Evolutionary conservation across 2,113 vertebrate genomes (phyloP).

Genomic region (Pedetes capensis): DNA sequence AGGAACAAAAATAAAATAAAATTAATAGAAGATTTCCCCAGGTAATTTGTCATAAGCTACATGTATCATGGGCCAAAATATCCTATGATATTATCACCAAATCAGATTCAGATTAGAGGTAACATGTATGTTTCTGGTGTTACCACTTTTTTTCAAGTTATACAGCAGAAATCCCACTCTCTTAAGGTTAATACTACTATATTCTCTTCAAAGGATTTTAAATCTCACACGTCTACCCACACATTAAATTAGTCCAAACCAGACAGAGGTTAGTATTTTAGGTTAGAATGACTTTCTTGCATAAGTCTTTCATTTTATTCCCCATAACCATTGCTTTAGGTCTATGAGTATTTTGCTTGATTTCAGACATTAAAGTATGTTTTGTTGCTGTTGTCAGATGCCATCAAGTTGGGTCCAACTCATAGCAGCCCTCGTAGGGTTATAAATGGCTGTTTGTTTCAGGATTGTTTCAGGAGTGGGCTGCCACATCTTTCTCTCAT

Average conservation of each 20-base stretch:
- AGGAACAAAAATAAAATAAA: not conserved
- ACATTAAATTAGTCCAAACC: constrained; percentile 24
- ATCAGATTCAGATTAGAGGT: not conserved
- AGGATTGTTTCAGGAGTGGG: no score
- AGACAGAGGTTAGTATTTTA: constrained; percentile 15
- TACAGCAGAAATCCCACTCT: constrained; percentile 42
- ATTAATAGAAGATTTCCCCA: not conserved
- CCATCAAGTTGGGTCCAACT: no score
- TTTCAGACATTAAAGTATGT: not conserved
- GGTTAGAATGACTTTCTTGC: not conserved
- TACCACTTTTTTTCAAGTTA: constrained; percentile 54
- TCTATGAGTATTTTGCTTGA: not conserved
- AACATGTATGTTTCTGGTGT: not conserved
- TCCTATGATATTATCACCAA: not conserved
- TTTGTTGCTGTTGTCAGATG: no score
- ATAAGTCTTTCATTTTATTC: not conserved
- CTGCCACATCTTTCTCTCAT: no score
- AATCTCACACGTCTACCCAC: constrained; percentile 60
- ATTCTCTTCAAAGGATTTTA: constrained; percentile 58
- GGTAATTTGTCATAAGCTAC: not conserved
- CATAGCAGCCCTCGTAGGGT: no score
- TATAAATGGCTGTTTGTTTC: no score
- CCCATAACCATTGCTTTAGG: not conserved
- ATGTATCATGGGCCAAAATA: not conserved
- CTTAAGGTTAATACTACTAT: constrained; percentile 39